A percentile compares a stretch with the other conserved stretches of the same genome.
These are phyloP conservation scores for Microtus ochrogaster DNA, from an alignment of 2,113 vertebrate species.

Conservation along the genomic window DNA sequence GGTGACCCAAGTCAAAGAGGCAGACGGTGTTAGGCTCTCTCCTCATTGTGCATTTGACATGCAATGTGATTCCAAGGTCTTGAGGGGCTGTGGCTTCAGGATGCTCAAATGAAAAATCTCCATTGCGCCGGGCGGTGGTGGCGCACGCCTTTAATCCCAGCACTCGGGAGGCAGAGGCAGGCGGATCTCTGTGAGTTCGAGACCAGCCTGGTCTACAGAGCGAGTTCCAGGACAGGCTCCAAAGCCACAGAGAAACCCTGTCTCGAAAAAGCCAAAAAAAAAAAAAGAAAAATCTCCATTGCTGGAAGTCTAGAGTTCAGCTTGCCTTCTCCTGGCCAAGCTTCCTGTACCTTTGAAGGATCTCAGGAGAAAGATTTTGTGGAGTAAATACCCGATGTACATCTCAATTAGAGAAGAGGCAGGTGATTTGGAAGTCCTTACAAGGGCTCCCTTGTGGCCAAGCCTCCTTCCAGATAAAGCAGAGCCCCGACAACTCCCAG, in stretches of 20 bases:
- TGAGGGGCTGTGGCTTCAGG: not conserved
- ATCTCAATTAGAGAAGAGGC: not conserved
- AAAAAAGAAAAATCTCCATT: not conserved
- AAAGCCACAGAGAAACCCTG: too few relatives aligned
- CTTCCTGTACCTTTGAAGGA: not conserved
- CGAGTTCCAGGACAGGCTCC: too few relatives aligned
- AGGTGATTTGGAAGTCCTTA: not conserved
- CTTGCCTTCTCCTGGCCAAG: not conserved
- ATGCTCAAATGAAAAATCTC: not conserved
- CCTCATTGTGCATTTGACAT: not conserved
- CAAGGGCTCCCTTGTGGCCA: not conserved
- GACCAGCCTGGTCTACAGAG: too few relatives aligned
- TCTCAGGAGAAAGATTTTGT: not conserved
- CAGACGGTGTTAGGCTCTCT: not conserved
- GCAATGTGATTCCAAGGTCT: not conserved
- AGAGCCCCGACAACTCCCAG: not conserved
- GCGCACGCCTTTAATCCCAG: too few relatives aligned
- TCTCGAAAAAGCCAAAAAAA: too few relatives aligned
- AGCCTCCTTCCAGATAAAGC: not conserved
- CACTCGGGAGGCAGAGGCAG: too few relatives aligned
- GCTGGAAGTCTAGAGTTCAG: not conserved
- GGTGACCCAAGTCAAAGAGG: not conserved
- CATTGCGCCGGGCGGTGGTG: too few relatives aligned
- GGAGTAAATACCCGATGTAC: not conserved
- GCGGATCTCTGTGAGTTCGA: too few relatives aligned